Base-by-base conservation (phyloP, 2,888 invertebrate genomes). In the Tetramorium bicarinatum region DNA sequence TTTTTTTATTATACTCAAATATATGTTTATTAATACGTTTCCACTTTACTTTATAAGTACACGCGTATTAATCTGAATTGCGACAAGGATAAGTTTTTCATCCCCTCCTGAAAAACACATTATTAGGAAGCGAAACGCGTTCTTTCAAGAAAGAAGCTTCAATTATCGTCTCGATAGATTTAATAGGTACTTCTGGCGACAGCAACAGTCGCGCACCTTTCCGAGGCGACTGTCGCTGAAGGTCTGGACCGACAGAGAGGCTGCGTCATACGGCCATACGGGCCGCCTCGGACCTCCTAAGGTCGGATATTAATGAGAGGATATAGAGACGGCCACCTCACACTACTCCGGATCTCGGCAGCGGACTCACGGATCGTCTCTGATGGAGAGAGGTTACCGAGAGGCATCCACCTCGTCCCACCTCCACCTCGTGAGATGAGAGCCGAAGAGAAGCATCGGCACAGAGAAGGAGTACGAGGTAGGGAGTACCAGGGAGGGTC, bases 251-350 rank as follows among this genome's bases (percentile, higher is more conserved):
- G 54, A 81, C 54, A 52, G 75, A 62, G 75, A 75, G 52, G 21
- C 52, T 41, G 47, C 49, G 52, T n/a, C 38, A 34, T 34, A 34
- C 74, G 29, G 54, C 49, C 44, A 44, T 71, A 83, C 72, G 41
- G 59, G n/a, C 61, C 54, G 66, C 82, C 56, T 64, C 64, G 83
- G 89, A 89, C 84, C 87, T 87, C 85, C 85, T 83, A 87, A 91
- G 88, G 87, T 87, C 87, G 87, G 88, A 92, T 92, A 92, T 92
- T 92, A 92, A 92, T 91, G 92, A 89, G 88, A 88, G 89, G 90
- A 88, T 84, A 84, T 83, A 86, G 85, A 89, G 85, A 79, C 85
- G 83, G 82, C 74, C 87, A 61, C 76, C 87, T 87, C 86, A 77
- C 77, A 87, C 85, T 83, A 85, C 64, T 87, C 66, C 69, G 88